A percentile compares a stretch with the other conserved stretches of the same genome.
phyloP scores from a whole-genome alignment of 2,888 invertebrate species.

The Odontothrips loti region DNA sequence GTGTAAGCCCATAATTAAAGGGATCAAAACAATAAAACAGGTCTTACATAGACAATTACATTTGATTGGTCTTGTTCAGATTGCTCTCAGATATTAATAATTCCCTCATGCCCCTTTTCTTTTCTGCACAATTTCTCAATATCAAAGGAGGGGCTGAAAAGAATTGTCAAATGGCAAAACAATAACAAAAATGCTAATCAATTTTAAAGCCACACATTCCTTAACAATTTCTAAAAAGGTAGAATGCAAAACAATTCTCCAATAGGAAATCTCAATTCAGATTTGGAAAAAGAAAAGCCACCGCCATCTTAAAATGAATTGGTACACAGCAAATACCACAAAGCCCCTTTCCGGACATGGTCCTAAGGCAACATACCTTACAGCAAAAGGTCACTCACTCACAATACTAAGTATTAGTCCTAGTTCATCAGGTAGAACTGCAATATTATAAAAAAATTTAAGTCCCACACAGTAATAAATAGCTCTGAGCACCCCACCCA shows the following conservation, averaged over 20 bases:
- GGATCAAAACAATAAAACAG: background rate
- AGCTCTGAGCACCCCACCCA: background rate
- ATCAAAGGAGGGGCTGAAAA: conserved; percentile 5
- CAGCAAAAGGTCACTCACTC: conserved; percentile 22
- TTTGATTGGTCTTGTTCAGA: conserved; percentile 26
- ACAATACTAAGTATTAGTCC: background rate
- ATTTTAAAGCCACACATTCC: conserved; percentile 26
- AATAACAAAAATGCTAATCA: conserved; percentile 4
- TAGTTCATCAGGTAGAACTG: conserved; percentile 23
- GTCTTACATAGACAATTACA: conserved; percentile 21
- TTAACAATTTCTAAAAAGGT: conserved; percentile 17
- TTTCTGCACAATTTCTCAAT: background rate
- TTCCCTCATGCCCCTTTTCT: background rate
- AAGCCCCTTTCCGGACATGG: conserved; percentile 4
- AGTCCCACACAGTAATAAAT: background rate
- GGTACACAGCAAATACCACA: conserved; percentile 26
- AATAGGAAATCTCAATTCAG: conserved; percentile 25
- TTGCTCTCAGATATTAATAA: conserved; percentile 25
- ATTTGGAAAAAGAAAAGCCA: conserved; percentile 23
- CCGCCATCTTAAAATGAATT: conserved; percentile 26
- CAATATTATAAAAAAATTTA: background rate
- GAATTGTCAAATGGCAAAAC: conserved; percentile 5
- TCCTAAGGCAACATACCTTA: conserved; percentile 24
- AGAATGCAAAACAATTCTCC: conserved; percentile 18
- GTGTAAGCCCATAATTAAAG: background rate